Base-by-base conservation (phyloP, 2,113 vertebrate species). In the Clarias batrachus region DNA sequence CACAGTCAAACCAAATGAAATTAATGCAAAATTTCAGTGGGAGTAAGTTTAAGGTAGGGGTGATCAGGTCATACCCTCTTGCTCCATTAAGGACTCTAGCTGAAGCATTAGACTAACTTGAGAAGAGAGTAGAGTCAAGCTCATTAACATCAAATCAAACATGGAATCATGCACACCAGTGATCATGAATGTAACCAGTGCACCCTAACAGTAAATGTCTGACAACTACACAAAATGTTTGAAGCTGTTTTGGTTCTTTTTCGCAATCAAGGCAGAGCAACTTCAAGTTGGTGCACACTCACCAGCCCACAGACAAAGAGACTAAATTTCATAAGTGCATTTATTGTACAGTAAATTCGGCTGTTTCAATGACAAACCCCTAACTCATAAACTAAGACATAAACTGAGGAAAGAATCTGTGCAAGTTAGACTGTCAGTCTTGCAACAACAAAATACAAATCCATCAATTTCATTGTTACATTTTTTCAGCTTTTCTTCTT, bases 331-430 rank as follows among this genome's bases (percentile, higher is more conserved):
- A 37, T 9, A 84, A 59, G 73, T 85, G 25, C 59, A 59, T 83
- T 77, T 87, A 89, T 83, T 84, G 73, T 83, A 82, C 85, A 85
- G 66, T 74, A 54, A 60, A 83, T 60, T 68, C 25, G 74, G 30
- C 33, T 86, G 19, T 33, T 86, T 68, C 68, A 70, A 84, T 17
- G n/a, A 60, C 48, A 74, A 84, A 84, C 83, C 63, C 25, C 63
- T 54, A 70, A 87, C 57, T 60, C 27, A n/a, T 7, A 76, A 48
- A 48, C 6, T 48, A 17, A 33, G 12, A 59, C 8, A 79, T 33
- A 3, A 56, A 52, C 41, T 76, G 4, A 87, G 14, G 48, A 65
- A 30, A 70, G 68, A 16, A 77, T n/a, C 66, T 71, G 33, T 54
- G 57, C n/a, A 30, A n/a, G 57, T 83, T 70, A 89, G 79, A 82